A percentile compares a stretch with the other conserved stretches of the same genome.
phyloP scores from a whole-genome alignment of 2,797 vertebrate species.

The Basileuterus tristriatus region DNA sequence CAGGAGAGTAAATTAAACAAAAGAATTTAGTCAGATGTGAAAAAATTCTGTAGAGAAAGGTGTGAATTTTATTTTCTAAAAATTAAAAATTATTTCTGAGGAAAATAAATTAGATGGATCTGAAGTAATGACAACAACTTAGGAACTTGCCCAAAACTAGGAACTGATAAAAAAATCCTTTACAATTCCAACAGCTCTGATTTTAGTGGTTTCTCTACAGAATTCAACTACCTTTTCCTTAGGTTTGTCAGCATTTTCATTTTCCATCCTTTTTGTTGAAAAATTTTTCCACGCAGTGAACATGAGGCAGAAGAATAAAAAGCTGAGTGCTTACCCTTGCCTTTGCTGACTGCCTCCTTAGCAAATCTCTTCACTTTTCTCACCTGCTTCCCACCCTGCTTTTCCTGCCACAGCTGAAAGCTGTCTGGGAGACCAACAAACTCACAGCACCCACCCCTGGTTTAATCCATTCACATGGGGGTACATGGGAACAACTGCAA shows the following conservation, averaged over 20 bases:
- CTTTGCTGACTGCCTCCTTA: background rate
- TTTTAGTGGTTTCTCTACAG: background rate
- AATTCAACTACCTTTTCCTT: background rate
- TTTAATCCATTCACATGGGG: rapidly evolving
- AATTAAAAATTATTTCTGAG: background rate
- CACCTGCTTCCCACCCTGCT: background rate
- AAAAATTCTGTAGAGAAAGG: background rate
- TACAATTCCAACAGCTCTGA: background rate
- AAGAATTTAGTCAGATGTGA: background rate
- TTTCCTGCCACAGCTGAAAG: background rate
- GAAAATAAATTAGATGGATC: background rate
- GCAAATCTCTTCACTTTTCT: background rate
- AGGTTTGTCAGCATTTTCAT: background rate
- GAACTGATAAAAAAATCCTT: background rate
- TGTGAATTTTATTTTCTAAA: background rate
- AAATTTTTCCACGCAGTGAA: background rate
- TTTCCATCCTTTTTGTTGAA: background rate
- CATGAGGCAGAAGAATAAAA: background rate
- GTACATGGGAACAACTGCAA: background rate
- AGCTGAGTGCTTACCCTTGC: background rate
- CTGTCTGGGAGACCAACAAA: background rate
- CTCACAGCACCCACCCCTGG: background rate
- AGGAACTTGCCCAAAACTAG: background rate
- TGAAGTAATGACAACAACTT: background rate
- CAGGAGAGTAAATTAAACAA: background rate